Percentiles rank a stretch among this genome's conserved stretches.
These are phyloP conservation scores for Chironomus riparius DNA, from an alignment of 2,888 invertebrate genomes.

Conservation along the genomic window DNA sequence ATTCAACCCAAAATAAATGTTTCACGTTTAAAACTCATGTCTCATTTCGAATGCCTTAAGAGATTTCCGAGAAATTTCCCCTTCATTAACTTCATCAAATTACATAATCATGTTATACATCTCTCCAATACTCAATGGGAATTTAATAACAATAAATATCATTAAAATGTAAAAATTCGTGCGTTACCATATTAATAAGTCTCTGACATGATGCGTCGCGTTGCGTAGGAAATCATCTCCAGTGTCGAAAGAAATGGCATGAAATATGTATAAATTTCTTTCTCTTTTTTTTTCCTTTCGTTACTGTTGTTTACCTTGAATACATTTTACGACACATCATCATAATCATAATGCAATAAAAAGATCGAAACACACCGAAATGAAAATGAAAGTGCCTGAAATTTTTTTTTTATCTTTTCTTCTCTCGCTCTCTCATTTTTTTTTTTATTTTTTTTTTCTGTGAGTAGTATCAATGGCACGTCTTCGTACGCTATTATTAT, in stretches of 20 bases:
- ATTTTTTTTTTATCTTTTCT: not conserved
- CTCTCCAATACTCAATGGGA: too few relatives aligned
- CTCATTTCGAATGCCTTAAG: too few relatives aligned
- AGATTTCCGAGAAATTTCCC: too few relatives aligned
- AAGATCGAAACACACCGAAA: conserved; percentile 7
- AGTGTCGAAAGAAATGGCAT: not conserved
- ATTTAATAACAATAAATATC: too few relatives aligned
- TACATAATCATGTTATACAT: too few relatives aligned
- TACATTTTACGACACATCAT: conserved; percentile 11
- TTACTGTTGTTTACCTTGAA: conserved; percentile 20
- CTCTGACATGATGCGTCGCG: conserved; percentile 24
- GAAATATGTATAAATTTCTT: not conserved
- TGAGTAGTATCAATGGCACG: not conserved
- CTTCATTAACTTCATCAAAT: too few relatives aligned
- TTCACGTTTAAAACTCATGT: too few relatives aligned
- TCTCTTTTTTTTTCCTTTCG: too few relatives aligned
- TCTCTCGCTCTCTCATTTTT: not conserved
- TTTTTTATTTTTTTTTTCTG: not conserved
- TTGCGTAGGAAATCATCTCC: conserved; percentile 17
- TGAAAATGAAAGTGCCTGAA: conserved; percentile 11
- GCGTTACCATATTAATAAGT: not conserved
- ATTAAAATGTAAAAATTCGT: too few relatives aligned
- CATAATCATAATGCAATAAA: conserved; percentile 16
- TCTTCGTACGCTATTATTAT: not conserved
- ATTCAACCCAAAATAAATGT: too few relatives aligned